phyloP scores from a whole-genome alignment of 2,797 vertebrate genomes.

The Pangasius macronema region DNA sequence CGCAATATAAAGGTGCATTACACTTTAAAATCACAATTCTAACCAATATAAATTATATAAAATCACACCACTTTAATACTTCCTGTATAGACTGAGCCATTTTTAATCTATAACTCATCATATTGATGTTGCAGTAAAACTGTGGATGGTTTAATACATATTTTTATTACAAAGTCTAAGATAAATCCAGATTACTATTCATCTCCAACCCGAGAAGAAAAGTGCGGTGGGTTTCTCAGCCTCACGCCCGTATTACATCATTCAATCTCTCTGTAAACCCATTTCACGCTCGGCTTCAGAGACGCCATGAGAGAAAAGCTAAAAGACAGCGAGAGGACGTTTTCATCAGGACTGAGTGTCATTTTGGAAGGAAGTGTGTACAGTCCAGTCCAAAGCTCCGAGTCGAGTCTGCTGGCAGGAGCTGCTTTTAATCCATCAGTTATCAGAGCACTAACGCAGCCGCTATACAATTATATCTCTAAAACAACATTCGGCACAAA shows the following conservation, averaged over 20 bases:
- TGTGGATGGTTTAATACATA: background rate
- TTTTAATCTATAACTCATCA: background rate
- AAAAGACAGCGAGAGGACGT: constrained; percentile 18
- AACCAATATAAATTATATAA: background rate
- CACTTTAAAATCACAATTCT: background rate
- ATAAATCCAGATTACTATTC: background rate
- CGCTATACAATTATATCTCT: constrained; percentile 6
- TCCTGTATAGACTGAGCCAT: background rate
- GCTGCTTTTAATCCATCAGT: constrained; percentile 21
- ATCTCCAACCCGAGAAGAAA: background rate
- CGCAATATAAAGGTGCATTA: background rate
- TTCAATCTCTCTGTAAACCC: constrained; percentile 61
- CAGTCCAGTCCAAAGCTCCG: background rate
- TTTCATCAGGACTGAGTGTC: constrained; percentile 35
- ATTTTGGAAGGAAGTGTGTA: constrained; percentile 23
- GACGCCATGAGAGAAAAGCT: constrained; percentile 36
- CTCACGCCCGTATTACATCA: constrained; percentile 69
- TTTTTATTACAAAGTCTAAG: background rate
- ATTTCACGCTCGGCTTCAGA: constrained; percentile 74
- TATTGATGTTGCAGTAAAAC: background rate
- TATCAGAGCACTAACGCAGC: constrained; percentile 14
- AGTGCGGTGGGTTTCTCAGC: constrained; percentile 20
- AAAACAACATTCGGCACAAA: constrained; percentile 23
- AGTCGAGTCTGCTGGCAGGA: background rate
- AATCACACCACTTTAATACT: background rate